Base-by-base conservation (phyloP, 2,113 vertebrate genomes). In the Camelus dromedarius region DNA sequence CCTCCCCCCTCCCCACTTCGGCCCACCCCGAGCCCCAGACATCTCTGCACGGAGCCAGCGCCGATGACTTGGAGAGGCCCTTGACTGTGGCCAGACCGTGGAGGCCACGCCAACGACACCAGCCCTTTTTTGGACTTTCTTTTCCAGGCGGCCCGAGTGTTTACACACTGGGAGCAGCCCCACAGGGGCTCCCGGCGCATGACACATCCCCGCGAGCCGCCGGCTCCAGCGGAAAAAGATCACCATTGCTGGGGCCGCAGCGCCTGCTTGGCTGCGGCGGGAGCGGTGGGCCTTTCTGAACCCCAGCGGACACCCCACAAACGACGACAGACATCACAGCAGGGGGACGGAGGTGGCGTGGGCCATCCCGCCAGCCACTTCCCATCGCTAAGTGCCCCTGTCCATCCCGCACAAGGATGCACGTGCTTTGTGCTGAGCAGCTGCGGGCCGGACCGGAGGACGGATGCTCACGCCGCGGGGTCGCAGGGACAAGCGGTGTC, bases 41-140 rank as follows among this genome's bases (percentile, higher is more conserved):
- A 19, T 60, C 69, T 69, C 66, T 84, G 62, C 60, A 54, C 24
- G 80, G 75, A 72, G 85, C 93, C 48, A 79, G 91, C 73, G 54
- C 75, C 14, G 66, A 54, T 18, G 38, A 93, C n/a, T 22, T 22
- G 58, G 93, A 72, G 87, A 80, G 54, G 94, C 19, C 58, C 90
- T 93, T 86, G 72, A 66, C 13, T 32, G 22, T 8, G 84, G 89
- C 76, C 62, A 90, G 96, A 97, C 80, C n/a, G 89, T 86, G 97
- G 54, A 84, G 50, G 88, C 97, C 56, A 89, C 22, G 72, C 80
- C 19, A 3, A 62, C 60, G 79, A 87, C 97, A 76, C 46, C 82
- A 92, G 93, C 24, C 96, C 95, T 48, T 95, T 96, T 97, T 96
- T 75, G 91, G 90, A 58, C 81, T 97, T 72, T 42, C 48, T 95